Evolutionary conservation across 2,113 vertebrate species (phyloP).

Genomic region (Quiscalus mexicanus): DNA sequence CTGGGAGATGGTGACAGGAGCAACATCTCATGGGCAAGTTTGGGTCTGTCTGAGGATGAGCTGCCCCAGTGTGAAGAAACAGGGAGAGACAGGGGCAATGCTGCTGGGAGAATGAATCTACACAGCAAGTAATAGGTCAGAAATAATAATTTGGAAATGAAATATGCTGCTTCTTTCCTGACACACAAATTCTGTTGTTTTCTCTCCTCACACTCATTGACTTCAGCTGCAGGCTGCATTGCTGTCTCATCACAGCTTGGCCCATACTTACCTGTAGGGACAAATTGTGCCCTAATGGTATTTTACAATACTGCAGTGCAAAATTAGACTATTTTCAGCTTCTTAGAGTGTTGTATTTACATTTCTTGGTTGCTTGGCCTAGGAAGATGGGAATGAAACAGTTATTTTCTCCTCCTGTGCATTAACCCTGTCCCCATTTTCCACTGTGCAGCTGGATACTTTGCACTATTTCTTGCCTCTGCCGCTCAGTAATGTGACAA

Average conservation of each 20-base stretch:
- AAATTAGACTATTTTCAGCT: slow-evolving; percentile 1
- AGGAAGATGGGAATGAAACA: background rate
- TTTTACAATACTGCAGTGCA: background rate
- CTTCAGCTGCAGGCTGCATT: background rate
- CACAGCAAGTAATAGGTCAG: background rate
- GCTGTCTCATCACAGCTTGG: background rate
- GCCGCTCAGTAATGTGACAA: slow-evolving; percentile 29
- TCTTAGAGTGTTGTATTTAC: background rate
- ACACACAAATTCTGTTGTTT: background rate
- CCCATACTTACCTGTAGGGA: background rate
- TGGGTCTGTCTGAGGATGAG: background rate
- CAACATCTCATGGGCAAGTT: background rate
- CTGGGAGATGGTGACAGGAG: background rate
- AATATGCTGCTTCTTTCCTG: background rate
- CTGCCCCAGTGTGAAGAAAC: background rate
- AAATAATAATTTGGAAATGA: background rate
- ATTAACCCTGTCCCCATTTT: slow-evolving; percentile 4
- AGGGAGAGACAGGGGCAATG: background rate
- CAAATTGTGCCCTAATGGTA: background rate
- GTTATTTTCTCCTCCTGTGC: background rate
- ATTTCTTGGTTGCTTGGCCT: background rate
- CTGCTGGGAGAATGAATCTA: background rate
- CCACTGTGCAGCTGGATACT: background rate
- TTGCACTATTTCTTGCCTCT: slow-evolving; percentile 14
- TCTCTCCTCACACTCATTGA: background rate